Evolutionary conservation across 2,797 vertebrate species (phyloP), one percentile per base, ranked within the genome.

Genomic region (Mallotus villosus): DNA sequence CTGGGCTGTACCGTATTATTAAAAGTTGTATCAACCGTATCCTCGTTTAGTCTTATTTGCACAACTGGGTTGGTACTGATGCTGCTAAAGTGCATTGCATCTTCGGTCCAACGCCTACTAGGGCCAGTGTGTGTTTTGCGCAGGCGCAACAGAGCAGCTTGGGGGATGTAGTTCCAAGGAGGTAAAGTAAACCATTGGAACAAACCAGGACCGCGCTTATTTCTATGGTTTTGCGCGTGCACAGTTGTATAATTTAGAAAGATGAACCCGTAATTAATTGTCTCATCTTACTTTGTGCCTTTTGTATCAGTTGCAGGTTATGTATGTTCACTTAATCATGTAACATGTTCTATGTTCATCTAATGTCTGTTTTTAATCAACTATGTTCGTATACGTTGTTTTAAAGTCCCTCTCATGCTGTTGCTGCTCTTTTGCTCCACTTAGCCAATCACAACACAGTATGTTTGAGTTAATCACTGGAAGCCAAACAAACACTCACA

Each of bases 51-150:
- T 62, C 58, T 63, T 79, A 78, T 69, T 84, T 76, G 71, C 78
- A 14, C 79, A 29, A 72, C 74, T 72, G 79, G 81, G 82, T 77
- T 92, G 92, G 90, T 93, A 85, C 90, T 93, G 92, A 93, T 93
- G 92, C 90, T 93, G 91, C 84, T 87, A 73, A 81, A 77, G 78
- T 57, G 87, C 76, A 76, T 84, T 86, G 91, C 92, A 93, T 93
- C 93, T 84, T 86, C 86, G 68, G 83, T 79, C 83, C 86, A 89
- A 91, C 86, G 88, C 84, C 88, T 82, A 81, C 88, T 81, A 81
- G 88, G 86, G 81, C 87, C 86, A 85, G 64, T 46, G 61, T 25
- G 37, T 14, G 37, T 24, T 51, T 3, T 32, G 85, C 92, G 92
- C 93, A 92, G 83, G 89, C 85, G 90, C 1, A 14, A 22, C 21